Evolutionary conservation across 2,888 invertebrate species (phyloP), one percentile per base, ranked within the genome.

Genomic region (Apotomis capreana): DNA sequence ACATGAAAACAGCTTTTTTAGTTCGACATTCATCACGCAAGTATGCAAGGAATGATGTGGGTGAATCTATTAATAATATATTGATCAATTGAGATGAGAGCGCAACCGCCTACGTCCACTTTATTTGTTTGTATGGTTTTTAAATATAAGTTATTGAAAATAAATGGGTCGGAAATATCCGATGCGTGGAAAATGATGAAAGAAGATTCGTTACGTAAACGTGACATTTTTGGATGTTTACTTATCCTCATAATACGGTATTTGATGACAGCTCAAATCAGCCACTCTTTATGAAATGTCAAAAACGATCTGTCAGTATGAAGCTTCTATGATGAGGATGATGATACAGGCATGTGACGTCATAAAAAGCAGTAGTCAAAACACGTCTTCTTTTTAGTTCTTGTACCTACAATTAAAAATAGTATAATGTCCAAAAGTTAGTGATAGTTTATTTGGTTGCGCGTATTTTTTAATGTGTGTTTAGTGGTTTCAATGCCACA

Each of bases 61-160:
- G 70, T 52, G 70, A 40, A n/a, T 4, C 9, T 46, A 69, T 69
- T 15, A 63, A 69, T 62, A 65, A 52, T 46, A 37, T 44, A 54
- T 70, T 55, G 46, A 55, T 60, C 26, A 52, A 59, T 49, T 52
- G 52, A 26, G 54, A 59, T 68, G 46, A 61, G 58, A n/a, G 44
- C 44, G 55, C 40, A 40, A 36, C 46, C 60, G 70, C 70, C 65
- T 37, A 60, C 70, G 8, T 12, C 3, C 60, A 51, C 44, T 58
- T 57, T 13, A 40, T 57, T 51, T 62, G 69, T 57, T 62, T 54
- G 9, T 40, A 49, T 3, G 49, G 44, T 15, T 55, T 15, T 55
- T 64, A 64, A 54, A 64, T 64, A 54, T 64, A 64, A 44, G 15
- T 64, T 10, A 64, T 44, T 44, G 15, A 15, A 54, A 64, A 64